Evolutionary conservation across 2,113 vertebrate genomes (phyloP), one percentile per base, ranked within the genome.

Genomic region (Pygoscelis antarcticus): DNA sequence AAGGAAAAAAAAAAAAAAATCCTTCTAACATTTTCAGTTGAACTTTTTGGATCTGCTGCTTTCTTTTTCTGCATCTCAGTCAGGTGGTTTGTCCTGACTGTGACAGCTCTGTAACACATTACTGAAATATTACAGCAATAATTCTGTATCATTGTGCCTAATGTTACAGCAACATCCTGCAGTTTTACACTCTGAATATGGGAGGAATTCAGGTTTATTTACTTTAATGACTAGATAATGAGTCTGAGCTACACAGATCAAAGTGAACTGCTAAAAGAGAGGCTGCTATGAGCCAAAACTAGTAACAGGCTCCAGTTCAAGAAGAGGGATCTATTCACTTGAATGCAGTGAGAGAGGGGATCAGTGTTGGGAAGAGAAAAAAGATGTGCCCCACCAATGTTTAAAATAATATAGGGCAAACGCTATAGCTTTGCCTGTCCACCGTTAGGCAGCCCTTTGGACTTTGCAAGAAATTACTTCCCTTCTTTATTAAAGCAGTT

Each of bases 51-150:
- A 89, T 87, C 30, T 86, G 68, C 66, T 68, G 19, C 8, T 86
- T 91, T 94, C 52, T 96, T 44, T 79, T 89, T 82, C 54, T 47
- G 71, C 26, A 49, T 95, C 74, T 95, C 42, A 61, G 9, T 94
- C 87, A 69, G 42, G 34, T 82, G 47, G 26, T 38, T 85, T 86
- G 8, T 81, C 75, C 55, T 97, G 92, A 94, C 51, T 71, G 76
- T 97, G 95, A 95, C 61, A 94, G n/a, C 38, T 90, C 89, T 82
- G 47, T 91, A 90, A 79, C 27, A 61, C 25, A 89, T 91, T 69
- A 68, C 76, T 91, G 83, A 98, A 97, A 96, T 96, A 97, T 92
- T 96, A 81, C 30, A 90, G 69, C 36, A 93, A 92, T 96, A 96
- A 97, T 96, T 97, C 94, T 94, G 30, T 66, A 83, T 69, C 30